Evolutionary conservation across 2,888 invertebrate species (phyloP).

Genomic region (Andrena haemorrhoa): DNA sequence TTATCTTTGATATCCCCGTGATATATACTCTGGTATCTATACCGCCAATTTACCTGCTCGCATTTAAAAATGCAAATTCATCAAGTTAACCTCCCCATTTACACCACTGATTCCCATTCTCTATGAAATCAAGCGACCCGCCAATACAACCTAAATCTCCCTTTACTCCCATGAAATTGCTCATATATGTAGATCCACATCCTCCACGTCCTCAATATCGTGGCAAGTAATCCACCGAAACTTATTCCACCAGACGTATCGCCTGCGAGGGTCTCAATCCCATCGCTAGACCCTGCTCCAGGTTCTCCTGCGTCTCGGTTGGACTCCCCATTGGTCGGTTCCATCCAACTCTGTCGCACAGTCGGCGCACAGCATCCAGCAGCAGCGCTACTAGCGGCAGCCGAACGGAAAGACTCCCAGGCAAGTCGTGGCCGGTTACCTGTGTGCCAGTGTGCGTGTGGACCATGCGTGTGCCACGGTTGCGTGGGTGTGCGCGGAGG

Average conservation of each 20-base stretch:
- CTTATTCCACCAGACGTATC: conserved; percentile 12
- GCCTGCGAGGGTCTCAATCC: conserved; percentile 39
- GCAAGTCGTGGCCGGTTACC: conserved; percentile 63
- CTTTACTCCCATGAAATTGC: no score
- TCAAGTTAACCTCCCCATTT: not conserved
- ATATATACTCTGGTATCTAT: no score
- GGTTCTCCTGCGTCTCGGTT: conserved; percentile 64
- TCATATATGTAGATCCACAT: no score
- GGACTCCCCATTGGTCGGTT: conserved; percentile 58
- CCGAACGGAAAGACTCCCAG: conserved; percentile 80
- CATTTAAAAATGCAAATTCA: conserved; percentile 7
- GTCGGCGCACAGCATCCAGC: conserved; percentile 83
- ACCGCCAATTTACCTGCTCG: not conserved
- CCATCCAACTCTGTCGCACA: conserved; percentile 64
- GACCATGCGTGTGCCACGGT: conserved; percentile 74
- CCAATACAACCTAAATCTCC: no score
- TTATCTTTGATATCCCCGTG: conserved; percentile 17
- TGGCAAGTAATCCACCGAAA: not conserved
- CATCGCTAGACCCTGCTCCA: conserved; percentile 57
- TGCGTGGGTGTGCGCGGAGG: conserved; percentile 82
- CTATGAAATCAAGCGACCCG: no score
- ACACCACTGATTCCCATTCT: no score
- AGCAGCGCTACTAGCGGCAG: conserved; percentile 84
- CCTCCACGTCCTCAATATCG: not conserved
- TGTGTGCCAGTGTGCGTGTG: conserved; percentile 69